Conservation (phyloP, 92 coral and sea anemone genomes). For the Diadumene lineata region DNA sequence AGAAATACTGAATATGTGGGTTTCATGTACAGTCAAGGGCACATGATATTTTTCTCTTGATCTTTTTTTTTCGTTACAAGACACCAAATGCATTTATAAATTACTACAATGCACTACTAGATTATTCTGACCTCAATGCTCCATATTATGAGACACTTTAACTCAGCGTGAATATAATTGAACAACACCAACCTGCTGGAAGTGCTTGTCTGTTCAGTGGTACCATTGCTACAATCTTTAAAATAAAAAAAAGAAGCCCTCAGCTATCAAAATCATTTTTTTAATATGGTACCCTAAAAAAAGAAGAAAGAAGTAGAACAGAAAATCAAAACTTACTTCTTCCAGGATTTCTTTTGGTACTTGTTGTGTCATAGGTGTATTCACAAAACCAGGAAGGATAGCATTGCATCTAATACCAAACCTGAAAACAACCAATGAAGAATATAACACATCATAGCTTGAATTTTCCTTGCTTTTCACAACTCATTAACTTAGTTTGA, state of each 20-base stretch:
- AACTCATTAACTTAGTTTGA: too few species aligned
- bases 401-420: slow-evolving; percentile 95
- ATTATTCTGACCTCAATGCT: too few species aligned
- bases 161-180: not conserved
- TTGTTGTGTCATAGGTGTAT: slow-evolving; percentile 80
- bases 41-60: too few species aligned
- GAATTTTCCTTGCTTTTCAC: not conserved
- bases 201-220: slow-evolving; percentile 53
- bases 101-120: too few species aligned
- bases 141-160: not conserved
- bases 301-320: slow-evolving; percentile 6
- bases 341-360: slow-evolving; percentile 70
- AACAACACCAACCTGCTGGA: slow-evolving; percentile 57
- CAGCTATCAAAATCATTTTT: not conserved
- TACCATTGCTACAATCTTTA: slow-evolving; percentile 46
- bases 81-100: too few species aligned
- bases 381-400: slow-evolving; percentile 87
- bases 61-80: too few species aligned
- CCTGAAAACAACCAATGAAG: slow-evolving; percentile 39
- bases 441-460: too few species aligned
- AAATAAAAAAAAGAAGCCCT: not conserved
- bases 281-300: not conserved
- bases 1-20: too few species aligned
- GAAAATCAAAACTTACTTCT: slow-evolving; percentile 39
- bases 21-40: too few species aligned